Evolutionary conservation across 2,888 invertebrate species (phyloP), one percentile per base, ranked within the genome.

Genomic region (Nematopogon swammerdamellus): DNA sequence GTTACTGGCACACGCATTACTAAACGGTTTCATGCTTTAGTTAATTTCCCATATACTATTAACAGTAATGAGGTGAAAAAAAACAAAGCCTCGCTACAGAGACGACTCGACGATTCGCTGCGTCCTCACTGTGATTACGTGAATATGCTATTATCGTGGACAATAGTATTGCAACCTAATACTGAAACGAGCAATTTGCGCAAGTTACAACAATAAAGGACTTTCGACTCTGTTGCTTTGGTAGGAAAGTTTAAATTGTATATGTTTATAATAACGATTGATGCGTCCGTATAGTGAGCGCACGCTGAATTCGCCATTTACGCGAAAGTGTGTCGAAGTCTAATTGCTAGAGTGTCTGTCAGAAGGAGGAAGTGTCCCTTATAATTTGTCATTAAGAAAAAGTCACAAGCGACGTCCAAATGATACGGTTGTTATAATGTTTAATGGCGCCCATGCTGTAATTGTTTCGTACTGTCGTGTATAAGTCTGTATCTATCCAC

Each of bases 361-460:
- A 14, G 36, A 14, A 36, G 36, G 36, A 50, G 25, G 48, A 46
- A 30, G 52, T 46, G 44, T 46, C 43, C 48, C 49, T 46, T 48
- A 18, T 52, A 49, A 48, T 50, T 47, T 48, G 48, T 52, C 50
- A 52, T 52, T 52, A 52, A 46, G 48, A 52, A 51, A 49, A 36
- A 36, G 36, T 36, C 43, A 36, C 47, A 19, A 19, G 25, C 44
- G 44, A 46, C 50, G 50, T 46, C 36, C 44, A 50, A 53, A 53
- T 53, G 46, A 53, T 48, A 53, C 48, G 53, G 36, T 48, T 44
- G 50, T 44, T 18, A 14, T 36, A 36, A 36, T 36, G 36, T 36
- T 36, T 36, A 36, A 36, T 36, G 36, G 36, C 36, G 8, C 25
- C 25, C 25, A 8, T 25, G 8, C 25, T 14, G 36, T 14, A 36